Evolutionary conservation across 2,888 invertebrate species (phyloP).

Genomic region (Athalia rosae): DNA sequence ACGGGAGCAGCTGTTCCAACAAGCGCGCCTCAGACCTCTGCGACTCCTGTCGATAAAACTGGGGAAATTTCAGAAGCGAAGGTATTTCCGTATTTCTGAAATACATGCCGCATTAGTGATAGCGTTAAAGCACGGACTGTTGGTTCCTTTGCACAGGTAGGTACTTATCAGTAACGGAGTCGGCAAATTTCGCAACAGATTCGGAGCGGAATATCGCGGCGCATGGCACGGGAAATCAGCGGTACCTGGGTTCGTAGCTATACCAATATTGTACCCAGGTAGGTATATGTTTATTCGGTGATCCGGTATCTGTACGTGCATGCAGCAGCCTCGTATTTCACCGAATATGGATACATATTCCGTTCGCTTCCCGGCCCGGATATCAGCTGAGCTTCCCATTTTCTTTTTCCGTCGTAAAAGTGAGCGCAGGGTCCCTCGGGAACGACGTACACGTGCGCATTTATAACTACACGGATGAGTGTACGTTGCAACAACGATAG

Average conservation of each 20-base stretch:
- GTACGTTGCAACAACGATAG: conserved; percentile 5
- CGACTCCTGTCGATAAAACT: not conserved
- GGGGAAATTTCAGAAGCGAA: not conserved
- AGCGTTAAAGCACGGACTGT: not conserved
- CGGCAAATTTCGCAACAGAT: too few species aligned
- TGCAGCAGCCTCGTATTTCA: not conserved
- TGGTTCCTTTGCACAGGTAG: not conserved
- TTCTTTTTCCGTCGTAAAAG: conserved; percentile 11
- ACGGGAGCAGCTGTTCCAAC: too few species aligned
- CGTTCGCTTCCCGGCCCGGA: not conserved
- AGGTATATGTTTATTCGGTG: not conserved
- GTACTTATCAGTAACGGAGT: not conserved
- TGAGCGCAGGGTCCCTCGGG: not conserved
- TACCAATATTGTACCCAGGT: not conserved
- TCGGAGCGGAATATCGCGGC: not conserved
- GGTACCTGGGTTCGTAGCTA: not conserved
- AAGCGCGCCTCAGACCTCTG: not conserved
- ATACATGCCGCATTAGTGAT: conserved; percentile 4
- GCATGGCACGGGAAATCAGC: not conserved
- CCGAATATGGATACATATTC: conserved; percentile 5
- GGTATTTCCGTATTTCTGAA: not conserved
- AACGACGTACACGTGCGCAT: not conserved
- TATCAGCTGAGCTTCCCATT: conserved; percentile 2
- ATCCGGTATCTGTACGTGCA: not conserved
- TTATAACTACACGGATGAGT: not conserved